Percentiles rank a stretch among this genome's conserved stretches.
Evolutionary conservation across 2,888 invertebrate genomes (phyloP).

Genomic region (Agonopterix heracliana): DNA sequence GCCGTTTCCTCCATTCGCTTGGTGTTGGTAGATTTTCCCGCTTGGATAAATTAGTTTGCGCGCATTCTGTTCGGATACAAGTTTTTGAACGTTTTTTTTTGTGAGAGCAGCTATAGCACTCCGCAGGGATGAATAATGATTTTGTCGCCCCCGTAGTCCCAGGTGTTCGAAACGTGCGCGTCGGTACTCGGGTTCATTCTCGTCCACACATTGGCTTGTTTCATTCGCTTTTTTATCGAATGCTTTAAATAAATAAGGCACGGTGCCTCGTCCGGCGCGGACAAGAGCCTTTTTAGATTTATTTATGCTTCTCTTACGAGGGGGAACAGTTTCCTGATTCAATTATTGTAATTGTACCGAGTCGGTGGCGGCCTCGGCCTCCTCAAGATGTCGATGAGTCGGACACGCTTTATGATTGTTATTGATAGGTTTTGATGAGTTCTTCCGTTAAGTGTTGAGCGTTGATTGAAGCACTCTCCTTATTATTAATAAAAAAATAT

Average conservation of each 20-base stretch:
- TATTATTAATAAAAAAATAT: constrained; percentile 3
- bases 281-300: constrained; percentile 47
- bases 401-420: constrained; percentile 18
- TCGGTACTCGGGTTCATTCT: constrained; percentile 12
- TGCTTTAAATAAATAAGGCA: constrained; percentile 45
- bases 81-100: constrained; percentile 28
- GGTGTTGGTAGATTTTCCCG: constrained; percentile 22
- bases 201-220: constrained; percentile 15
- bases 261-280: constrained; percentile 27
- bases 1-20: constrained; percentile 32
- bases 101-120: constrained; percentile 12
- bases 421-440: constrained; percentile 17
- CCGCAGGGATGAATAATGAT: constrained; percentile 33
- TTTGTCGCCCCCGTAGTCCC: constrained; percentile 29
- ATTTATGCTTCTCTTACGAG: constrained; percentile 37
- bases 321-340: constrained; percentile 59
- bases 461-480: constrained; percentile 15
- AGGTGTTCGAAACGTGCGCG: constrained; percentile 21
- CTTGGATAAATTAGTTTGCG: constrained; percentile 23
- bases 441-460: constrained; percentile 9
- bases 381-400: constrained; percentile 15
- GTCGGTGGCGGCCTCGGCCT: constrained; percentile 20
- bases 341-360: constrained; percentile 57
- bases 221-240: constrained; percentile 34
- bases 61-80: constrained; percentile 24